Percentiles rank a stretch among this genome's conserved stretches.
Evolutionary conservation across 2,113 vertebrate genomes (phyloP).

Genomic region (Channa argus): DNA sequence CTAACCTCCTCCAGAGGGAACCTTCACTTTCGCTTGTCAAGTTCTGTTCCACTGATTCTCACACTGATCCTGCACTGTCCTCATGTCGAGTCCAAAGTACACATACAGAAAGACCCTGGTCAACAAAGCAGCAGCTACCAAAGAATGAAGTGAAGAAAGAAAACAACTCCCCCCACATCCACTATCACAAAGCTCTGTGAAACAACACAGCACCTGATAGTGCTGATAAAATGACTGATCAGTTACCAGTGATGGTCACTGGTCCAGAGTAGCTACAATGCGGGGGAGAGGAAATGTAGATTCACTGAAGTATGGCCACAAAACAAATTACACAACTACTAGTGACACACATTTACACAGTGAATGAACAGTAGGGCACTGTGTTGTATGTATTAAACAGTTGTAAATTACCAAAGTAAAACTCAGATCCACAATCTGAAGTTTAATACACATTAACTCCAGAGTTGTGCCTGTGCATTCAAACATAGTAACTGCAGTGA

Average conservation of each 20-base stretch:
- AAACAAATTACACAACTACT: constrained; percentile 41
- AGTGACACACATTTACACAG: constrained; percentile 28
- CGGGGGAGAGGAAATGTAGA: constrained; percentile 9
- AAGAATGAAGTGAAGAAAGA: constrained; percentile 77
- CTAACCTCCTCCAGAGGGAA: constrained; percentile 61
- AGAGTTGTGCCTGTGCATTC: neutral
- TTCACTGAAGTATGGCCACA: constrained; percentile 37
- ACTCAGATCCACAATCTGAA: neutral
- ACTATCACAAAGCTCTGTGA: neutral
- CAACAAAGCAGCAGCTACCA: constrained; percentile 71
- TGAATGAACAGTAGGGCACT: constrained; percentile 15
- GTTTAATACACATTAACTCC: constrained; percentile 1
- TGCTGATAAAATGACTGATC: constrained; percentile 67
- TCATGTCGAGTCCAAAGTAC: constrained; percentile 70
- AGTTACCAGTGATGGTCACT: constrained; percentile 51
- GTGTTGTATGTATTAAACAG: constrained; percentile 19
- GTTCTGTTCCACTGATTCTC: constrained; percentile 76
- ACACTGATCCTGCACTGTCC: constrained; percentile 63
- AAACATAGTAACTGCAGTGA: neutral
- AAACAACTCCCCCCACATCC: constrained; percentile 24
- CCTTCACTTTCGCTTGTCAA: constrained; percentile 76
- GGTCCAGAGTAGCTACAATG: constrained; percentile 33
- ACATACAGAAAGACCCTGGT: constrained; percentile 66
- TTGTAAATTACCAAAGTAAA: constrained; percentile 53
- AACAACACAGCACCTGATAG: constrained; percentile 59